Evolutionary conservation across 2,113 vertebrate genomes (phyloP).

Genomic region (Dicrurus megarhynchus): DNA sequence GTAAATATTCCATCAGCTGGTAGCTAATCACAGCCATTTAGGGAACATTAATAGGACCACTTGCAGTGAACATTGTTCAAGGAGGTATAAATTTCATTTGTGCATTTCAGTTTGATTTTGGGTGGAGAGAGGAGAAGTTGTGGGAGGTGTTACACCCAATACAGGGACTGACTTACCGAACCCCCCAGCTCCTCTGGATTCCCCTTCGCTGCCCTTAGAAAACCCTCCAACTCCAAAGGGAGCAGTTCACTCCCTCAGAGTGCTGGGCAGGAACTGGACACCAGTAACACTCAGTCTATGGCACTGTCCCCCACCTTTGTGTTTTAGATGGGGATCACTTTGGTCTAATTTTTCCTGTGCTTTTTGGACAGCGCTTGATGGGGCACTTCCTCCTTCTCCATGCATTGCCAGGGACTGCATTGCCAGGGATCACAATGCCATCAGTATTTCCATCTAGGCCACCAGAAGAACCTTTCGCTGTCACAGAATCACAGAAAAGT

Average conservation of each 20-base stretch:
- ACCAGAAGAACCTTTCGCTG: background rate
- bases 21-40: background rate
- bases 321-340: background rate
- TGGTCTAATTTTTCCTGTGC: background rate
- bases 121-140: background rate
- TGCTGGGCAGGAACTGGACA: accelerated
- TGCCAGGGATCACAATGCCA: background rate
- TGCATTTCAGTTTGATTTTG: background rate
- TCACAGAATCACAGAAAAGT: background rate
- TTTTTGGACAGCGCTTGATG: background rate
- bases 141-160: background rate
- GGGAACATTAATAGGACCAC: background rate
- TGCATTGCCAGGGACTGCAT: background rate
- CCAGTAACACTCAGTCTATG: accelerated
- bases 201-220: background rate
- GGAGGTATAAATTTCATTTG: background rate
- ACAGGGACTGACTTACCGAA: background rate
- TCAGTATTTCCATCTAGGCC: background rate
- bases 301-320: no score
- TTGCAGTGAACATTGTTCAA: background rate
- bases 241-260: background rate
- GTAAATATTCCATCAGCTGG: background rate
- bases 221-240: background rate
- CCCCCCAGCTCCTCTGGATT: background rate
- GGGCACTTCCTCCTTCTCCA: background rate